Base-by-base conservation (phyloP, 1,140 invertebrate species). In the Drosophila ficusphila region DNA sequence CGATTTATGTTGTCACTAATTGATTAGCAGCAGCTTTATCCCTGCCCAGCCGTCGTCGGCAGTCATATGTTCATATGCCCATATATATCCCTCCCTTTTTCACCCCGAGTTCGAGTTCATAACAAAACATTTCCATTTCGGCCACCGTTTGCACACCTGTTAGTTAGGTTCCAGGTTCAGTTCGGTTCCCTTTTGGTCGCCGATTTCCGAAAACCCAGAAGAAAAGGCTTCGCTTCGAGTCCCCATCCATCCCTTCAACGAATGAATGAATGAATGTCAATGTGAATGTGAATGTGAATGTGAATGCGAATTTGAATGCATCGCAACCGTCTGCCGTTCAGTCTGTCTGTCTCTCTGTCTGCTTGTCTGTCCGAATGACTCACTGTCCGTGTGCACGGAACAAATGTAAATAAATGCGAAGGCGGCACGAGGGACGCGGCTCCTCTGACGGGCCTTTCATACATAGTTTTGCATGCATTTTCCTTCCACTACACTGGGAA, bases 361-460 rank as follows among this genome's bases (percentile, higher is more conserved):
- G 29, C 67, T 9, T 14, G 57, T 51, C 64, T n/a, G n/a, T n/a
- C n/a, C n/a, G n/a, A n/a, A n/a, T n/a, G n/a, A n/a, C n/a, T n/a
- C 29, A 3, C 7, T 16, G 46, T 53, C 31, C 19, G 7, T 60
- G 34, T 56, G 38, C 36, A 58, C 42, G 51, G 42, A 58, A 64
- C 79, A 68, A 85, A 83, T 83, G 75, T 79, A 79, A 83, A 83
- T 83, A 85, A 86, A 85, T 85, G 75, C 79, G 79, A 68, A 57
- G 44, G 39, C 70, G 31, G 29, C 72, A 56, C 31, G 34, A 48
- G 60, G 46, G 42, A 27, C 54, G 31, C 8, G 19, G 21, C 41
- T 44, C n/a, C 21, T 44, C 41, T 21, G 39, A 18, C 16, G 19
- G 39, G 11, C 39, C 18, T 41, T 41, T 62, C 27, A 34, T 67